Evolutionary conservation across 2,888 invertebrate genomes (phyloP).

Genomic region (Halictus quadricinctus): DNA sequence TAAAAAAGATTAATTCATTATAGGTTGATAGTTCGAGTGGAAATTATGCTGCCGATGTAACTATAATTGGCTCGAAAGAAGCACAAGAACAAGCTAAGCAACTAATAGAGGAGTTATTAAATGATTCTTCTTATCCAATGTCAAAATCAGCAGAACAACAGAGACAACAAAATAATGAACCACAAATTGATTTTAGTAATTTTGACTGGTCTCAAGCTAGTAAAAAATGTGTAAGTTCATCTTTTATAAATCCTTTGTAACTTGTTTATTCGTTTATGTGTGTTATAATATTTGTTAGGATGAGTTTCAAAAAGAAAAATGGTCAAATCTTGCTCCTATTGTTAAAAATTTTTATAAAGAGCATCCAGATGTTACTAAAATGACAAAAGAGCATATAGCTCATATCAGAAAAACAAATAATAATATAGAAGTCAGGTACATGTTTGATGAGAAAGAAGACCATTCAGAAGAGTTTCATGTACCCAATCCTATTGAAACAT

Average conservation of each 20-base stretch:
- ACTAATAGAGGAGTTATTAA: conserved; percentile 81
- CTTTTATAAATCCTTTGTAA: conserved; percentile 1
- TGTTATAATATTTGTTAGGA: conserved; percentile 62
- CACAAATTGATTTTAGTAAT: conserved; percentile 39
- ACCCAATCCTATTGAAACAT: conserved; percentile 91
- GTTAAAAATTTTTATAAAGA: conserved; percentile 93
- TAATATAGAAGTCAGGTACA: conserved; percentile 89
- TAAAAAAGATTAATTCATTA: conserved; percentile 6
- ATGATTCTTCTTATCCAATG: conserved; percentile 26
- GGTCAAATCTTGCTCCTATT: conserved; percentile 87
- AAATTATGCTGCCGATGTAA: conserved; percentile 81
- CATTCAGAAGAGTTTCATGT: conserved; percentile 81
- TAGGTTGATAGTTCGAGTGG: conserved; percentile 78
- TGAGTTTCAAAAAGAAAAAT: conserved; percentile 83
- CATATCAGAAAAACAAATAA: conserved; percentile 87
- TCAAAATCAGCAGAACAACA: not conserved
- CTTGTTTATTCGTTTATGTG: conserved; percentile 19
- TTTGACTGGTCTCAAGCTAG: conserved; percentile 86
- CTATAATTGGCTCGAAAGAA: conserved; percentile 83
- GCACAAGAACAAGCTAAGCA: conserved; percentile 83
- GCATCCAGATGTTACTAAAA: conserved; percentile 87
- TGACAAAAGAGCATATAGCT: conserved; percentile 86
- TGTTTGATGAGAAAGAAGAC: conserved; percentile 84
- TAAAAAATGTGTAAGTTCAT: conserved; percentile 81
- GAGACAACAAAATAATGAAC: not conserved